Evolutionary conservation across 2,797 vertebrate genomes (phyloP).

Genomic region (Hydrophis major): DNA sequence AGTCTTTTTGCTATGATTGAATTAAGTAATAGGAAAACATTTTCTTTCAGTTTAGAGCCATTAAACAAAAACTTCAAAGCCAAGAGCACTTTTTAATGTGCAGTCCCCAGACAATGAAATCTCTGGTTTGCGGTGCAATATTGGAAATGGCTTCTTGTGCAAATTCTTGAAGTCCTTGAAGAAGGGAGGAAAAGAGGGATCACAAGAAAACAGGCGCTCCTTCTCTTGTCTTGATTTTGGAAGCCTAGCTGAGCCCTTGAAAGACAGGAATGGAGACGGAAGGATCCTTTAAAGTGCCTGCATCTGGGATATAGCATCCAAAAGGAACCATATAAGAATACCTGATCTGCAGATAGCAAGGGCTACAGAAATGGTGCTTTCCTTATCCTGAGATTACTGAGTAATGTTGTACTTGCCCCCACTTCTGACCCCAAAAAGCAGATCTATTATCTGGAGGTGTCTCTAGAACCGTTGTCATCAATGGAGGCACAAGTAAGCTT

Average conservation of each 20-base stretch:
- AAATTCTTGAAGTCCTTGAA: constrained; percentile 2
- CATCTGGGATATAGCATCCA: not conserved
- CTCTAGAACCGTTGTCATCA: not conserved
- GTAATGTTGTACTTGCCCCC: not conserved
- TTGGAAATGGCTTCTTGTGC: constrained; percentile 74
- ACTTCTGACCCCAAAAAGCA: not conserved
- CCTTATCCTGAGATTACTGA: not conserved
- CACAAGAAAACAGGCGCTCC: not conserved
- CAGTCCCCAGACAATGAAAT: constrained; percentile 72
- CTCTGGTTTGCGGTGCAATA: constrained; percentile 76
- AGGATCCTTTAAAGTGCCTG: not conserved
- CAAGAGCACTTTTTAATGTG: constrained; percentile 82
- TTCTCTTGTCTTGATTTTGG: not conserved
- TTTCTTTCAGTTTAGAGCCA: constrained; percentile 98
- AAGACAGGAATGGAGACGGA: not conserved
- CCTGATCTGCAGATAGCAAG: not conserved
- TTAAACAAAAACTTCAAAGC: constrained; percentile 91
- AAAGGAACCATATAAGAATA: not conserved
- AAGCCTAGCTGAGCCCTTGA: not conserved
- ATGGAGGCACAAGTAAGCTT: not conserved
- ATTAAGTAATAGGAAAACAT: constrained; percentile 99
- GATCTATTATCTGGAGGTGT: not conserved
- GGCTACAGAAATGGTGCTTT: not conserved
- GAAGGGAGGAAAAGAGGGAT: not conserved
- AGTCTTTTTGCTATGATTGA: constrained; percentile 93